Evolutionary conservation across 2,797 vertebrate genomes (phyloP), one percentile per base, ranked within the genome.

Genomic region (Morus bassanus): DNA sequence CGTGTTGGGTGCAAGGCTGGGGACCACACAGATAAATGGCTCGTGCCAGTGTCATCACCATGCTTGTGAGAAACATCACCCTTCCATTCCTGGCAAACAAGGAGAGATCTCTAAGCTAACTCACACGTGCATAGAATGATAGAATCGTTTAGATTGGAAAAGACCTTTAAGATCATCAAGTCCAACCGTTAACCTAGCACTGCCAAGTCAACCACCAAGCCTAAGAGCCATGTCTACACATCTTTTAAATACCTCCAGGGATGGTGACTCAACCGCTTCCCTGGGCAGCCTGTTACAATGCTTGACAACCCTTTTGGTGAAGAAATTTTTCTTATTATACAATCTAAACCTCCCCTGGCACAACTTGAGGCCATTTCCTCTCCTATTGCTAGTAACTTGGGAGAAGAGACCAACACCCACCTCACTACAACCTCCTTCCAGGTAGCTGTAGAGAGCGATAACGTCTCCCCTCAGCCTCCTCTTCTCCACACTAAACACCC

Each of bases 1-100:
- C 0, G 0, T 35, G 37, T 10, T 41, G 27, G 39, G 27, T 33
- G 54, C 50, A 43, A 37, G 3, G 4, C 13, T 74, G 56, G 28
- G 60, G n/a, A 65, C 31, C 22, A 45, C n/a, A 35, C 0, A 1
- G 48, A 57, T 28, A 63, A 84, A 88, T 18, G 61, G 31, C 19
- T 75, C 1, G 0, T 43, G 5, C 8, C 31, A 50, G 27, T 35
- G 48, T 61, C 48, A 64, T 39, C 48, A 31, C 24, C 33, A 41
- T 0, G 0, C 53, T 31, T 39, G 9, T 56, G 56, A 86, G 56
- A 80, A 70, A 48, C 53, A 51, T 5, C 37, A 56, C 45, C 22
- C 9, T 61, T 60, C n/a, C 27, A 3, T 23, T 56, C 43, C 35
- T 19, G 73, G 51, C 16, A 82, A 48, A 39, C 21, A 54, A n/a